These are phyloP conservation scores for Carduelis carduelis DNA, from an alignment of 2,797 vertebrate species.

Conservation along the genomic window DNA sequence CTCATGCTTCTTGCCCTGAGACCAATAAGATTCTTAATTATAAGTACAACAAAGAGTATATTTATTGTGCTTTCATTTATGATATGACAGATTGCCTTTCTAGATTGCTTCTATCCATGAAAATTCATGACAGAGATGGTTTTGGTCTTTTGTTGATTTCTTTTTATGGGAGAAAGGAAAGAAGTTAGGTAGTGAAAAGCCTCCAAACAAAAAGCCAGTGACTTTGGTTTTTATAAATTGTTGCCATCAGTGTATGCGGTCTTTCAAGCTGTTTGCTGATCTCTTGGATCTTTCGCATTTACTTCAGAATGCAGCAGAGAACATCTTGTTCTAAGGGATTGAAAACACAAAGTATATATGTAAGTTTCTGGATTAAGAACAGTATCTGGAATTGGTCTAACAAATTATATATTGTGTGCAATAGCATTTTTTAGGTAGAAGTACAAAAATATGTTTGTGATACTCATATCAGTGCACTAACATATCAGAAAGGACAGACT, in stretches of 20 bases:
- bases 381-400: background rate
- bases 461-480: background rate
- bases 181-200: background rate
- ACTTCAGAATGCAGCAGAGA: background rate
- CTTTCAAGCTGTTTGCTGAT: slow-evolving; percentile 17
- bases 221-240: background rate
- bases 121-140: background rate
- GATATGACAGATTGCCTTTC: background rate
- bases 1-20: background rate
- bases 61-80: background rate
- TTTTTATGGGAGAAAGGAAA: background rate
- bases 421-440: background rate
- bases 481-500: background rate
- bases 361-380: background rate
- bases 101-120: background rate
- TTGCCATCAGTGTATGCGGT: background rate
- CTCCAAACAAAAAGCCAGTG: background rate
- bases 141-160: background rate
- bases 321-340: background rate
- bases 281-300: background rate
- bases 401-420: background rate
- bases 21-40: background rate
- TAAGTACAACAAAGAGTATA: background rate
- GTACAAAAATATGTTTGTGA: background rate
- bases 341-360: background rate